Evolutionary conservation across 1,140 invertebrate species (phyloP).

Genomic region (Vanessa tameamea): DNA sequence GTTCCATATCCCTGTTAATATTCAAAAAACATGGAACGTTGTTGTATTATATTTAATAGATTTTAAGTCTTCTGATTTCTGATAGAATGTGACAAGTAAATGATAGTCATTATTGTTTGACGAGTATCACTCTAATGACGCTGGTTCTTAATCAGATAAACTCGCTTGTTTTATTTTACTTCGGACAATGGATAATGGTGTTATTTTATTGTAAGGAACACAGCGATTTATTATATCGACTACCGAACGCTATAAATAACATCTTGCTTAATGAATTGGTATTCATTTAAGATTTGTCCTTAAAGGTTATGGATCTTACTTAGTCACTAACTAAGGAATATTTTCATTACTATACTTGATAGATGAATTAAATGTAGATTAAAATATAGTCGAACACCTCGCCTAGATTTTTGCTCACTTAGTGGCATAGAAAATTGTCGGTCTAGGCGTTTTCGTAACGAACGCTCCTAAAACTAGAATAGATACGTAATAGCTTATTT

Average conservation of each 20-base stretch:
- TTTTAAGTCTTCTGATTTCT: not conserved
- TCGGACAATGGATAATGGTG: conserved; percentile 43
- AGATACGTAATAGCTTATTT: too few species aligned
- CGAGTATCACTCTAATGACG: conserved; percentile 50
- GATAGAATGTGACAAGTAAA: conserved; percentile 41
- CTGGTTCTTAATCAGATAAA: conserved; percentile 48
- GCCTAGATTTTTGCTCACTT: too few species aligned
- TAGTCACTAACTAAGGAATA: too few species aligned
- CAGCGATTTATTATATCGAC: conserved; percentile 30
- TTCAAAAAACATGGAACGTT: conserved; percentile 23
- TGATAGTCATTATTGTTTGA: conserved; percentile 49
- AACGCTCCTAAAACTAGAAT: too few species aligned
- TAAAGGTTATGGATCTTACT: not conserved
- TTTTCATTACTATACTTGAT: too few species aligned
- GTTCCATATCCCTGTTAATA: conserved; percentile 22
- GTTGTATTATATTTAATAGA: conserved; percentile 15
- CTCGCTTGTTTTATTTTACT: conserved; percentile 47
- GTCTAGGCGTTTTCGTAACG: too few species aligned
- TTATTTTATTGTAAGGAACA: conserved; percentile 43
- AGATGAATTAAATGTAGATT: too few species aligned
- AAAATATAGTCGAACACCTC: too few species aligned
- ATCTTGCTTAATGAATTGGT: conserved; percentile 3
- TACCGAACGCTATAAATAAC: not conserved
- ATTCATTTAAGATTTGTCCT: not conserved
- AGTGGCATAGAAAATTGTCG: too few species aligned